phyloP scores from a whole-genome alignment of 2,797 vertebrate species.

The Leptatherina wallacei region DNA sequence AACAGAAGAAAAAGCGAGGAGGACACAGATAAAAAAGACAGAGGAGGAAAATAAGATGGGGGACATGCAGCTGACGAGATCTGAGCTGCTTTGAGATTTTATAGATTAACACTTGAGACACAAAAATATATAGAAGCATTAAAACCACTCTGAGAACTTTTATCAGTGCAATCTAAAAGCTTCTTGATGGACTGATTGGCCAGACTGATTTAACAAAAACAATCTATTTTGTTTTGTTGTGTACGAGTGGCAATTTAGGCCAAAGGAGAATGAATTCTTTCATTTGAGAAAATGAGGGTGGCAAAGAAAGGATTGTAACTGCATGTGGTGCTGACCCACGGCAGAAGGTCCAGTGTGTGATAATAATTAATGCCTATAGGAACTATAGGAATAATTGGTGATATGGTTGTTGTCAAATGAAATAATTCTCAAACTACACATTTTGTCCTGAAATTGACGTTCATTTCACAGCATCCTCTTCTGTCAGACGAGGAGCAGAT shows the following conservation, averaged over 20 bases:
- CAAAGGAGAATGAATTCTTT: constrained; percentile 6
- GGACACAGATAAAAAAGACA: constrained; percentile 3
- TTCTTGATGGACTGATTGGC: constrained; percentile 22
- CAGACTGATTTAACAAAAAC: constrained; percentile 17
- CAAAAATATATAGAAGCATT: constrained; percentile 28
- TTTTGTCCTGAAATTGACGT: constrained; percentile 18
- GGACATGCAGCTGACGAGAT: constrained; percentile 12
- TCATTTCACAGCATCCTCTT: constrained; percentile 5
- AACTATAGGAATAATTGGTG: background rate
- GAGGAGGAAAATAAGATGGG: constrained; percentile 29
- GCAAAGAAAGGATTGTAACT: constrained; percentile 8
- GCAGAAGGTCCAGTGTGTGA: background rate
- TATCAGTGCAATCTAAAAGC: constrained; percentile 43
- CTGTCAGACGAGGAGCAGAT: constrained; percentile 39
- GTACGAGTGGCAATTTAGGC: constrained; percentile 9
- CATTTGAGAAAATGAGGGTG: constrained; percentile 8
- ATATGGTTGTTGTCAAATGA: constrained; percentile 22
- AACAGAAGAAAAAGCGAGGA: constrained; percentile 14
- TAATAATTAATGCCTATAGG: background rate
- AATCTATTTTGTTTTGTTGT: too few relatives aligned
- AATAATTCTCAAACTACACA: constrained; percentile 12
- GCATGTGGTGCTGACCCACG: background rate
- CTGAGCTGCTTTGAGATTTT: constrained; percentile 49
- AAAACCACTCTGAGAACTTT: constrained; percentile 23
- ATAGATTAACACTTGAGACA: constrained; percentile 30